Evolutionary conservation across 2,888 invertebrate genomes (phyloP), one percentile per base, ranked within the genome.

Genomic region (Philereme vetulata): DNA sequence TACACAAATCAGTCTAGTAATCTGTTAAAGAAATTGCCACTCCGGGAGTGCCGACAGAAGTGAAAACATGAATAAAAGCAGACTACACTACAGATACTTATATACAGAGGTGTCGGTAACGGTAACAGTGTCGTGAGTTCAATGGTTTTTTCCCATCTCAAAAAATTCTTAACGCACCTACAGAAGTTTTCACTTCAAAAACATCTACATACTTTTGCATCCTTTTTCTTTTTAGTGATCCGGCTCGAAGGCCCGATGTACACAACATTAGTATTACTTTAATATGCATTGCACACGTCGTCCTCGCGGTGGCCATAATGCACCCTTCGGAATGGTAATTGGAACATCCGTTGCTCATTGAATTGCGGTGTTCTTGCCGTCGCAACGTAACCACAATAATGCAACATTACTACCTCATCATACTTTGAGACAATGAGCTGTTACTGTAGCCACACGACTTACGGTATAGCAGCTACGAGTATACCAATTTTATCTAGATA

Each of bases 251-350:
- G 58, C 5, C 56, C 58, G 47, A 53, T 53, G 56, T 32, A 50
- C 34, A 47, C 51, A 36, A 42, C 45, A 55, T 44, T 33, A 57
- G 43, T 54, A 47, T 57, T 51, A 35, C 43, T 51, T 50, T 40
- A 51, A 44, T 56, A 62, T 62, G 49, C 54, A 55, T 42, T 55
- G 54, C 52, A 47, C 62, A 45, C 35, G 46, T 32, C 9, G 8
- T 35, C 33, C 49, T 40, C 48, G 48, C 51, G 61, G 53, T 62
- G 62, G 51, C 51, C 61, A 55, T 62, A 55, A 43, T 11, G 48
- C 45, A 48, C 74, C 75, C 72, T 76, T 72, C 72, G 65, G 67
- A 72, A 70, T 67, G 69, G 74, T 77, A 72, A 78, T 78, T 75
- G 72, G 69, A 67, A 63, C 70, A 72, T 80, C 78, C 78, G 74